Evolutionary conservation across 2,113 vertebrate species (phyloP), one percentile per base, ranked within the genome.

Genomic region (Callipepla squamata): DNA sequence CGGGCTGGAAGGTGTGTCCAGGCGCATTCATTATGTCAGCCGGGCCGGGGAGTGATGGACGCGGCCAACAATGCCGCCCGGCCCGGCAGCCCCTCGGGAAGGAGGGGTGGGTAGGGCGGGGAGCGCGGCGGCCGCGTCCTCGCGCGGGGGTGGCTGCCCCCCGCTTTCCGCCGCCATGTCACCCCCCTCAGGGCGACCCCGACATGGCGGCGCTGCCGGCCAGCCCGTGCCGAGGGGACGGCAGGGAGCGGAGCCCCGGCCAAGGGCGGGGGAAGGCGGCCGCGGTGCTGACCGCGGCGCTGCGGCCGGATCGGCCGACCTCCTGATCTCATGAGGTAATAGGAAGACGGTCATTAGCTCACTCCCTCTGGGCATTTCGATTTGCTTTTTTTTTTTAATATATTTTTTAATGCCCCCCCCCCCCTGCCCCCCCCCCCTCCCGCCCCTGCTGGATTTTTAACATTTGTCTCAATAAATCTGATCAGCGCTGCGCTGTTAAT

Each of bases 1-100:
- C 93, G 96, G 97, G 97, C 98, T 97, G 97, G 98, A 99, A 99
- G 98, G 98, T 99, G 98, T 98, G 98, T 98, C 98, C 98, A 90
- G 74, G 63, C 96, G 98, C 97, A 98, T 98, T 98, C 98, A 98
- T 97, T 98, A 98, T 98, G 98, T 98, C 98, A 98, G 97, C 96
- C 96, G 96, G 97, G 97, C 98, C 97, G 98, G 97, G 97, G 97
- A 98, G 98, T 98, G 98, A 98, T 98, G 97, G 98, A 98, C 98
- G 97, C 87, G 95, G 97, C 97, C 98, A 98, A 98, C 98, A 99
- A 98, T 98, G 88, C 97, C 96, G 96, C 96, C 97, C 96, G 93
- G 97, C 97, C 95, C 97, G 15, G 81, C 92, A 66, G 25, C 62
- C 90, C 93, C 78, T 85, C 36, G 77, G 92, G 92, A 97, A 92